Conservation (phyloP, 2,113 vertebrate species). For the Aldabrachelys gigantea region DNA sequence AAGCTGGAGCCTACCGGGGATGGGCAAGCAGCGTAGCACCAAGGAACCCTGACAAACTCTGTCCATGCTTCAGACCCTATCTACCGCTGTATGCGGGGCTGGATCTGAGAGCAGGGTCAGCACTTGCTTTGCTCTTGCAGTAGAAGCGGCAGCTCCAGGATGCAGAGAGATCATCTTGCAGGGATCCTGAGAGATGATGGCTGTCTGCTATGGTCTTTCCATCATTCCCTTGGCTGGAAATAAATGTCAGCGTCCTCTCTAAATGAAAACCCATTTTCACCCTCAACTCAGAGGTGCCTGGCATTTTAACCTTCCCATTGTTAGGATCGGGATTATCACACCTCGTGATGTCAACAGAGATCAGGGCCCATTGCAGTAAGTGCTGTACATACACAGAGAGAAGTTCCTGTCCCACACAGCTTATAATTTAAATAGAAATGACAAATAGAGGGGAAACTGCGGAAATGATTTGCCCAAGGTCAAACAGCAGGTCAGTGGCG, state of each 20-base stretch:
- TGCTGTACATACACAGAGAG: background rate
- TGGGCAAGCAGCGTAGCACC: conserved; percentile 23
- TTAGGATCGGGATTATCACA: background rate
- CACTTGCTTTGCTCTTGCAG: background rate
- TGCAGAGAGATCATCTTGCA: background rate
- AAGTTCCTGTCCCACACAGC: background rate
- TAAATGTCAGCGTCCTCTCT: fast-evolving
- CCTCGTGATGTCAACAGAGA: background rate
- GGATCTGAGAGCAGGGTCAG: conserved; percentile 18
- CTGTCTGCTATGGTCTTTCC: background rate
- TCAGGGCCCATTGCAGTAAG: background rate
- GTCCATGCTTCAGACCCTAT: background rate
- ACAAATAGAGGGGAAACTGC: background rate
- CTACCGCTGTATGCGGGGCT: background rate
- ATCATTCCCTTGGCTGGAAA: background rate
- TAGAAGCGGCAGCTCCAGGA: background rate
- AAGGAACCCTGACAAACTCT: background rate
- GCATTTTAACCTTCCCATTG: background rate
- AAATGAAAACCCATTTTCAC: background rate
- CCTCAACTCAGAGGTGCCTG: background rate
- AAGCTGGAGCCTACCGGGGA: background rate
- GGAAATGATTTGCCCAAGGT: background rate
- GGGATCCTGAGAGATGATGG: background rate
- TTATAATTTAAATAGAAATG: background rate
- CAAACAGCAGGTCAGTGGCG: background rate